Evolutionary conservation across 2,888 invertebrate species (phyloP).

Genomic region (Dascillus cervinus): DNA sequence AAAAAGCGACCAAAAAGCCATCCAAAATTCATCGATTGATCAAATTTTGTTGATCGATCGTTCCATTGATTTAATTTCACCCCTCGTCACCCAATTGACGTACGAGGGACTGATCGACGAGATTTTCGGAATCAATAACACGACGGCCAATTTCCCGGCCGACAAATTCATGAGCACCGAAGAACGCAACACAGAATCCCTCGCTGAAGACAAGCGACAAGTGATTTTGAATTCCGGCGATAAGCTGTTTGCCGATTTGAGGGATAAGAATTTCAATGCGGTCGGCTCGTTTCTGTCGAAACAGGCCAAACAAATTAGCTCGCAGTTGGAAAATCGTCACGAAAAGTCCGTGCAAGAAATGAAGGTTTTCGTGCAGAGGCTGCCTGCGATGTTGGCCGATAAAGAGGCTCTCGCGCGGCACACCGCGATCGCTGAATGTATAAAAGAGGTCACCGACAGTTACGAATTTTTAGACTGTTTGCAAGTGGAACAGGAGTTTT

Average conservation of each 20-base stretch:
- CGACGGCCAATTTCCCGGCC: constrained; percentile 76
- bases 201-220: constrained; percentile 58
- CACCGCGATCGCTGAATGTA: constrained; percentile 87
- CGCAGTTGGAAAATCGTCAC: constrained; percentile 77
- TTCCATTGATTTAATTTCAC: constrained; percentile 83
- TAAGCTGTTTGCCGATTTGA: constrained; percentile 77
- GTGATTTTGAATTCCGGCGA: constrained; percentile 85
- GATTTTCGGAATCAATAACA: constrained; percentile 76
- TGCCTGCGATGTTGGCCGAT: constrained; percentile 80
- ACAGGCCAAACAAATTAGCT: constrained; percentile 79
- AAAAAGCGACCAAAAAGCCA: constrained; percentile 45
- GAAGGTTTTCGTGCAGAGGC: constrained; percentile 82
- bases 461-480: constrained; percentile 39
- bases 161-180: constrained; percentile 71
- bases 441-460: constrained; percentile 68
- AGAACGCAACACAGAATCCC: constrained; percentile 51
- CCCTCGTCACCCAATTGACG: constrained; percentile 89
- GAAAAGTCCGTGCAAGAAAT: constrained; percentile 92
- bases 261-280: constrained; percentile 90
- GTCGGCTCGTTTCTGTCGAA: constrained; percentile 75
- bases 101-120: constrained; percentile 98
- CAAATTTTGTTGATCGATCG: constrained; percentile 86
- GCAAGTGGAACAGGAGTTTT: constrained; percentile 76
- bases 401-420: constrained; percentile 83
- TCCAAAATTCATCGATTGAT: constrained; percentile 57